Percentiles rank a stretch among this genome's conserved stretches.
Conservation (phyloP, 2,888 invertebrate genomes). For the Julus scanicus region DNA sequence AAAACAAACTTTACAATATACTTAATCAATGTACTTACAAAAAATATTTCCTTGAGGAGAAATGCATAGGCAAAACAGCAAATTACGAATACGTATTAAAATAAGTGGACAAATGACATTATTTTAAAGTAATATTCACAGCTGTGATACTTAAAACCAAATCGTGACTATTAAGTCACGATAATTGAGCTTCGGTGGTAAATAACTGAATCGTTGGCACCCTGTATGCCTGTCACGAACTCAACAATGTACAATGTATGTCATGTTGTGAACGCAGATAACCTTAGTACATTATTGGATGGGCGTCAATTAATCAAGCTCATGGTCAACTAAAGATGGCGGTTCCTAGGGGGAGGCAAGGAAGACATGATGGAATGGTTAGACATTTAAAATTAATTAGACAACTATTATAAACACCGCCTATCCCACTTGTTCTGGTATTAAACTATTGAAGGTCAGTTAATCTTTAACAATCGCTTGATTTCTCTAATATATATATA, state of each 20-base stretch:
- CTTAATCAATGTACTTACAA: no score
- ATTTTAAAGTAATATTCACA: no score
- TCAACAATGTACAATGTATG: not conserved
- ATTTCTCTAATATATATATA: not conserved
- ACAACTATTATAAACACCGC: not conserved
- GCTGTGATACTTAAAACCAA: no score
- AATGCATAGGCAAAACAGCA: no score
- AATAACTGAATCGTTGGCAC: not conserved
- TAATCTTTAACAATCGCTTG: not conserved
- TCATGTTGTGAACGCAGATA: slow-evolving; percentile 5
- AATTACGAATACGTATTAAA: no score
- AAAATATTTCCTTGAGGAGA: no score
- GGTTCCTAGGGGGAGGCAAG: not conserved
- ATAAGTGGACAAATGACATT: no score
- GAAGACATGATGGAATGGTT: not conserved
- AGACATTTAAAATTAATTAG: not conserved
- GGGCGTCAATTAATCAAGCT: slow-evolving; percentile 33
- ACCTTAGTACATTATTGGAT: not conserved
- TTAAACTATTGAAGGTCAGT: not conserved
- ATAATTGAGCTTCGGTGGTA: not conserved
- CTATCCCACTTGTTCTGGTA: not conserved
- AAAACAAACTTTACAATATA: no score
- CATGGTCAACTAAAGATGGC: slow-evolving; percentile 18
- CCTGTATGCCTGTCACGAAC: not conserved
- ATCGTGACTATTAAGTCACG: not conserved